Evolutionary conservation across 2,797 vertebrate species (phyloP), one percentile per base, ranked within the genome.

Genomic region (Dallia pectoralis): DNA sequence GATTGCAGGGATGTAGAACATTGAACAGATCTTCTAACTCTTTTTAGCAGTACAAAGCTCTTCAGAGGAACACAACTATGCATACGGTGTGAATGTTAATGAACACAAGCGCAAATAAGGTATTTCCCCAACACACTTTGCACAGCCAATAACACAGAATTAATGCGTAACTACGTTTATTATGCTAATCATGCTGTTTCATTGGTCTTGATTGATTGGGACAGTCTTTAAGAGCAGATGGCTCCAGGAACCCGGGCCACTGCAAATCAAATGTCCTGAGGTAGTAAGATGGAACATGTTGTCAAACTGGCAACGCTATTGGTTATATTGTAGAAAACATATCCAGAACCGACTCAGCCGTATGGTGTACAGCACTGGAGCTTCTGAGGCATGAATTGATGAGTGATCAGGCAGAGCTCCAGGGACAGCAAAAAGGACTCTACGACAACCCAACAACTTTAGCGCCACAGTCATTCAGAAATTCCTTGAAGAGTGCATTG

Each of bases 141-240:
- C 18, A 71, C 51, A 25, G 8, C 4, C 33, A 47, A n/a, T 3
- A 61, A 36, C 4, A 48, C 16, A 70, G 47, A 75, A 65, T 25
- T 63, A 40, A 56, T 19, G 44, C 30, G 75, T 8, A 74, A 30
- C 47, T n/a, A 33, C 7, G 64, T 25, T 68, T 12, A 40, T 22
- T 25, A 27, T 71, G 49, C 77, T 73, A 72, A 77, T 68, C 70
- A 2, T 74, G 18, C 59, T 81, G 51, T 73, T 75, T 62, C 63
- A 16, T 68, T 79, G 67, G 27, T 78, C 64, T 69, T 78, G 75
- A 83, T 64, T 71, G 72, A 83, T 79, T 77, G 64, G 36, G 19
- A 29, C 67, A 44, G 59, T 59, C 48, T 74, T 49, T 68, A 36
- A 22, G 44, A 87, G 69, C 81, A 87, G 84, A 89, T 83, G 85